Conservation (phyloP, 2,113 vertebrate species). For the Poeciliopsis retropinna region DNA sequence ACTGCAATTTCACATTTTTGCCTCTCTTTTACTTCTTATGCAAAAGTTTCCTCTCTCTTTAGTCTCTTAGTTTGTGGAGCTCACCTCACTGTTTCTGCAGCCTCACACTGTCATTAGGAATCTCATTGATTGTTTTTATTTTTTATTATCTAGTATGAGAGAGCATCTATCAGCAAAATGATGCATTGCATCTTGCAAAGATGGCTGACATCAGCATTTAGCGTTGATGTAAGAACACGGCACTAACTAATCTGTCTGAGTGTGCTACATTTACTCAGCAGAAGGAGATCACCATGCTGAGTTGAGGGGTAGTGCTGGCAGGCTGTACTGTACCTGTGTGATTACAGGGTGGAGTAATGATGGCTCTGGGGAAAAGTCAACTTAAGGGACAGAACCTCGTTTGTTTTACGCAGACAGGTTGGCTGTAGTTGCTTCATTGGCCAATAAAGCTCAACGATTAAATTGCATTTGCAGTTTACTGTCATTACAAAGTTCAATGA, state of each 20-base stretch:
- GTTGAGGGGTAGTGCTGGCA: conserved; percentile 1
- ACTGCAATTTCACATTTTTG: neutral
- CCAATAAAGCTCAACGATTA: neutral
- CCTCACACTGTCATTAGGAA: neutral
- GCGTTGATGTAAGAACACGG: neutral
- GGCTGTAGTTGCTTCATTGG: neutral
- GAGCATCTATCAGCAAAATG: neutral
- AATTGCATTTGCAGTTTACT: neutral
- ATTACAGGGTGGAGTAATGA: conserved; percentile 49
- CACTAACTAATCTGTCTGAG: neutral
- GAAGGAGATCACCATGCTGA: neutral
- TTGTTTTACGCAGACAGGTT: neutral
- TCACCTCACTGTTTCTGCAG: neutral
- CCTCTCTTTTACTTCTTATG: neutral
- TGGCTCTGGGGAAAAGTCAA: conserved; percentile 1
- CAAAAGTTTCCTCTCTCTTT: neutral
- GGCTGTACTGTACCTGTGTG: conserved; percentile 3
- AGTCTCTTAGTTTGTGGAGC: no score
- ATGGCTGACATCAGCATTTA: neutral
- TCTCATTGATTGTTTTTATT: neutral
- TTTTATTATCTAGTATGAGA: neutral
- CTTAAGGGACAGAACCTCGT: neutral
- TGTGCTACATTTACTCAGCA: neutral
- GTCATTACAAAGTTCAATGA: neutral
- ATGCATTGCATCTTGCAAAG: neutral